Base-by-base conservation (phyloP, 2,113 vertebrate genomes). In the Amphiprion percula region DNA sequence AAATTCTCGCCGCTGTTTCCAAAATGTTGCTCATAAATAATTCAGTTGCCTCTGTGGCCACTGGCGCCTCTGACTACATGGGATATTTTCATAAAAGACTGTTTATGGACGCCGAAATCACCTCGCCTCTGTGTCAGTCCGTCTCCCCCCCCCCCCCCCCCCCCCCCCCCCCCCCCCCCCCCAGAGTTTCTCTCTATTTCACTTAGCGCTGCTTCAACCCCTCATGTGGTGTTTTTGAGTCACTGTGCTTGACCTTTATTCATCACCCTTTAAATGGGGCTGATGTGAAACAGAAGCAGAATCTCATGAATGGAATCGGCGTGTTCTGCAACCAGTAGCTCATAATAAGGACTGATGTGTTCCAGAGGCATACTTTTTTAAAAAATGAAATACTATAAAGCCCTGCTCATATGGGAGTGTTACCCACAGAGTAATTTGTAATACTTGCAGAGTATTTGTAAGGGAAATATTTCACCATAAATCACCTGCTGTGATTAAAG, bases 21-120 rank as follows among this genome's bases (percentile, higher is more conserved):
- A 80, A 91, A 93, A 92, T 80, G 86, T 82, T 87, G 56, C 89
- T 90, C 92, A 93, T 93, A 87, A 93, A 93, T 93, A 88, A 92
- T 93, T 92, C 87, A 88, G 77, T 26, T 52, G 75, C 58, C 69
- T 82, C 55, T 77, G 68, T 85, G 77, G 87, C 90, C 80, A 60
- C 53, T 17, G 82, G 88, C 76, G 24, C 71, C 80, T 86, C 73
- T 3, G 68, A 80, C 65, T 60, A 39, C 60, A 82, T 58, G 52
- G 50, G 72, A 46, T 80, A 72, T 91, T 86, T 84, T 87, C 54
- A 65, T 66, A 83, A 89, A 76, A 81, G 71, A 2, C 23, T 56
- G 80, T 89, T 88, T 83, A 75, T 81, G 64, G 66, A 58, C 10
- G 4, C 53, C 52, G 72, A 86, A 73, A 70, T 80, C 83, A 46